Conservation (phyloP, 2,797 vertebrate species). For the Premnoplex brunnescens region DNA sequence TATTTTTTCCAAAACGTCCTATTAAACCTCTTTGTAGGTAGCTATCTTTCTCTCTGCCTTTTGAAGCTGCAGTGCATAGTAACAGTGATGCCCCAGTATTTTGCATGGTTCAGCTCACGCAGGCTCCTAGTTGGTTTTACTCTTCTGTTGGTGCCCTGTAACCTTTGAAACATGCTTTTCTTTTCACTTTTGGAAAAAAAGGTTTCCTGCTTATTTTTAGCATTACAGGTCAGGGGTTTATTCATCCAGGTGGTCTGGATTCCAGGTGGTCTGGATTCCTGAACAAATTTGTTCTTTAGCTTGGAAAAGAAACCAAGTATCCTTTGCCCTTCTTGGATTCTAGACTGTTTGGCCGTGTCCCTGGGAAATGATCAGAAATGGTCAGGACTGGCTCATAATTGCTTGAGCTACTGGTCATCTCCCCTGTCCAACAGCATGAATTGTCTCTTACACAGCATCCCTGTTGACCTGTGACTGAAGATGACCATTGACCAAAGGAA, state of each 20-base stretch:
- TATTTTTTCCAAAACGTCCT: neutral
- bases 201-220: neutral
- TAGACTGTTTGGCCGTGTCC: neutral
- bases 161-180: neutral
- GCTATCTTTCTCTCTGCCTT: neutral
- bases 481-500: neutral
- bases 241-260: neutral
- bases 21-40: neutral
- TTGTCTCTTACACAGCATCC: neutral
- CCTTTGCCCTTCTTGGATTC: neutral
- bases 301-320: neutral
- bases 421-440: neutral
- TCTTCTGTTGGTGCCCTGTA: neutral
- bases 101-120: neutral
- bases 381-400: neutral
- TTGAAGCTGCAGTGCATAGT: neutral
- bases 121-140: neutral
- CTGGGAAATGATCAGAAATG: neutral
- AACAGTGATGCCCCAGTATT: accelerated
- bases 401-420: neutral
- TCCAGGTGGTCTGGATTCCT: neutral
- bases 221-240: neutral
- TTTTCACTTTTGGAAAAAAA: neutral
- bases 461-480: neutral
- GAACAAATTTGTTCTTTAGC: neutral